These are phyloP conservation scores for Pongo pygmaeus DNA, from an alignment of 2,113 vertebrate species.

Conservation along the genomic window DNA sequence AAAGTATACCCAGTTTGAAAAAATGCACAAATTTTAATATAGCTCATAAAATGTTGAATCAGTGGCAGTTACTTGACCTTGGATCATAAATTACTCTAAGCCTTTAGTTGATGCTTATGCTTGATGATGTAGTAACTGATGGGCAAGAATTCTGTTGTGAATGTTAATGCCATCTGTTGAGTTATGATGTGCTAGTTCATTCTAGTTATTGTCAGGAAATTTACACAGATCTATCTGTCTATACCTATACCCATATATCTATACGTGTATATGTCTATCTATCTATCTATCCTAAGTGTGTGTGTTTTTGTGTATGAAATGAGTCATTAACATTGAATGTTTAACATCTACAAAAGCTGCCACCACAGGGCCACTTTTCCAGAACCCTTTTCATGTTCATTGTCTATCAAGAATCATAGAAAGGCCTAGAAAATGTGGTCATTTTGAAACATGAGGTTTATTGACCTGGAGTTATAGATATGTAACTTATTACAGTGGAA, in stretches of 20 bases:
- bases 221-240: neutral
- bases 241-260: neutral
- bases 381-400: neutral
- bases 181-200: neutral
- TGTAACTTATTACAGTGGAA: neutral
- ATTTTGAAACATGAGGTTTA: neutral
- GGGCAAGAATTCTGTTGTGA: neutral
- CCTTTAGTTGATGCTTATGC: neutral
- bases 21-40: slow-evolving; percentile 26
- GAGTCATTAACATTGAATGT: neutral
- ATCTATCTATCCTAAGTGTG: neutral
- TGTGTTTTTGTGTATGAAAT: neutral
- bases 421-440: neutral
- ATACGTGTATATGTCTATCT: neutral
- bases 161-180: neutral
- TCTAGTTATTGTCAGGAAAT: neutral
- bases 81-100: neutral
- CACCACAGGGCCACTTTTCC: neutral
- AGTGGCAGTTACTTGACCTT: neutral
- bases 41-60: neutral
- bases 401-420: neutral
- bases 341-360: neutral
- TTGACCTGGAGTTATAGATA: neutral
- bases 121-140: neutral
- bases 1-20: neutral